Percentiles rank a stretch among this genome's conserved stretches.
phyloP scores from a whole-genome alignment of 2,888 invertebrate genomes.

The Lordiphosa andalusiaca region DNA sequence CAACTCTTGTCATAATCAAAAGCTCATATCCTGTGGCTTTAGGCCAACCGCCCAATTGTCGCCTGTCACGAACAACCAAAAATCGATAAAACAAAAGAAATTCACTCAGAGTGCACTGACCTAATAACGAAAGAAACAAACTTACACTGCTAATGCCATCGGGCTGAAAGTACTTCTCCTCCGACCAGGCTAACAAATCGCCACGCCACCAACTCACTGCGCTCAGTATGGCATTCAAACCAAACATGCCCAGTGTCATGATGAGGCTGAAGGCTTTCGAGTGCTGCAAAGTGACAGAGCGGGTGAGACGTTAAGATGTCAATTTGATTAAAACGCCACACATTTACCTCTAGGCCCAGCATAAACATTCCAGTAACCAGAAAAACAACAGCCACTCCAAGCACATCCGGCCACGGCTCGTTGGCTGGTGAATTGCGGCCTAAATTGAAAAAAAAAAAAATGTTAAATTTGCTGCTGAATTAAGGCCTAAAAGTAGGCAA shows the following conservation, averaged over 20 bases:
- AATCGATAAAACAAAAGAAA: constrained; percentile 52
- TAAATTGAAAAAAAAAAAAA: constrained; percentile 33
- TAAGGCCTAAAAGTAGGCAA: constrained; percentile 77
- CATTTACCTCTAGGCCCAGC: constrained; percentile 82
- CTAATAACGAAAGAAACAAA: constrained; percentile 46
- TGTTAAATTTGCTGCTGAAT: constrained; percentile 66
- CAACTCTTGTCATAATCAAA: constrained; percentile 60
- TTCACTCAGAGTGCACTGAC: constrained; percentile 60
- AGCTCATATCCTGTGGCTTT: constrained; percentile 62
- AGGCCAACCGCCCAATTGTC: constrained; percentile 45
- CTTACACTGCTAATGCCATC: constrained; percentile 79
- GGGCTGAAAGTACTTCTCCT: constrained; percentile 76
- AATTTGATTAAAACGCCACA: background rate
- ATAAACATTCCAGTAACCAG: constrained; percentile 82
- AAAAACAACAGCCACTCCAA: constrained; percentile 82
- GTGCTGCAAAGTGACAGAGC: constrained; percentile 70
- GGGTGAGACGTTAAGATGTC: background rate
- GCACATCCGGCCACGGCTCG: constrained; percentile 83
- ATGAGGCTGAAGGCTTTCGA: constrained; percentile 79
- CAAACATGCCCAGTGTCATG: constrained; percentile 79
- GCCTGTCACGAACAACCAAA: constrained; percentile 57
- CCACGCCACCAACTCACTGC: constrained; percentile 78
- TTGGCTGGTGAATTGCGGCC: constrained; percentile 80
- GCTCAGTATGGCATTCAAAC: constrained; percentile 78
- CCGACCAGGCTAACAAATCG: constrained; percentile 76